Evolutionary conservation across 2,888 invertebrate genomes (phyloP), one percentile per base, ranked within the genome.

Genomic region (Cepaea hortensis): DNA sequence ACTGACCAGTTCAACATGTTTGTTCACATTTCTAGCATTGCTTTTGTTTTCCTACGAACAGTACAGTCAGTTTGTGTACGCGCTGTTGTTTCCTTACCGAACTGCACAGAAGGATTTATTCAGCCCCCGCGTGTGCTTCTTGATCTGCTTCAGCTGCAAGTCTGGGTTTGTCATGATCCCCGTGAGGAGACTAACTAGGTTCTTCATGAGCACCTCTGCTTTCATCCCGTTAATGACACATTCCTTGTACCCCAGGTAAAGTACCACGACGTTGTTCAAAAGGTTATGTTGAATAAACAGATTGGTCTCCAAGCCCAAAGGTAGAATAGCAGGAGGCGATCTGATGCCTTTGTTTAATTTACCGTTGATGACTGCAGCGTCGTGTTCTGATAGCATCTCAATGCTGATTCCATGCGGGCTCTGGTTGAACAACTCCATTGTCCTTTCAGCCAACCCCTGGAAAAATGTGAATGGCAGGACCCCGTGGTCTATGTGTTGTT

Each of bases 391-490:
- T n/a, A 84, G 23, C 75, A 85, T 79, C 48, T 87, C 87, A 15
- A 87, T 85, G 81, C 85, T 80, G 75, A 87, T 83, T 46, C 84
- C 75, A 84, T 87, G 87, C 7, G 87, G 85, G 13, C 83, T 85
- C 15, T 79, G 83, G 11, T 23, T 72, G 65, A 87, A 85, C 79
- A 87, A 62, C 50, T 82, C 50, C 73, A 87, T 72, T 5, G 83
- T 83, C 62, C 85, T 85, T 46, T 87, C 87, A 0, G 87, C 83
- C 80, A 87, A 72, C 46, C 81, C 80, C 13, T 62, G 76, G 84
- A 87, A 87, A 55, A 80, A 35, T 7, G 83, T 83, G 84, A 87
- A 87, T 35, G 87, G 87, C 70, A 87, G 81, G n/a, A 75, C 65
- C 46, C 87, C 87, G 35, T 87, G 82, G 80, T 85, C 85, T 68